phyloP scores from a whole-genome alignment of 2,797 vertebrate genomes.

The Acipenser ruthenus region DNA sequence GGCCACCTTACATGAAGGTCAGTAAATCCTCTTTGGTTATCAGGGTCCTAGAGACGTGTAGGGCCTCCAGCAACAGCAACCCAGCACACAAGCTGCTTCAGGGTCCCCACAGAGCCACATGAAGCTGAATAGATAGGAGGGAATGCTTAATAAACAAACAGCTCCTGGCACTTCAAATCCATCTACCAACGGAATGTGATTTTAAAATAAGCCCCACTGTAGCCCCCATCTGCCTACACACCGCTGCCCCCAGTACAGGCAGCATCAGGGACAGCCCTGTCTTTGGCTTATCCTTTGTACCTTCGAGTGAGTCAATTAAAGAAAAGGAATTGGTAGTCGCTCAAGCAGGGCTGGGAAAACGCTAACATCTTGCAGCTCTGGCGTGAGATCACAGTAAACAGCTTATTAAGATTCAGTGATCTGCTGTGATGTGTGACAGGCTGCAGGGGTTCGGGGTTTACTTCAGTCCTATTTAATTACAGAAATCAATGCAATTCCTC shows the following conservation, averaged over 20 bases:
- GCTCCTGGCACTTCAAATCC: not conserved
- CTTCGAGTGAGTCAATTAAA: conserved; percentile 45
- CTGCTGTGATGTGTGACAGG: conserved; percentile 41
- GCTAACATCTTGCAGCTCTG: conserved; percentile 46
- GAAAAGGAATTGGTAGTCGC: conserved; percentile 41
- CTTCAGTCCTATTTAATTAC: conserved; percentile 59
- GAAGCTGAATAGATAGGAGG: not conserved
- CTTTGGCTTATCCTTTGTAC: conserved; percentile 14
- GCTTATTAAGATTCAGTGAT: conserved; percentile 62
- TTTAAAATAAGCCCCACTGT: not conserved
- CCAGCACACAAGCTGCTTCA: not conserved
- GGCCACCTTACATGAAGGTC: too few species aligned
- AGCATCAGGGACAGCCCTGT: conserved; percentile 1
- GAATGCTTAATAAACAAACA: not conserved
- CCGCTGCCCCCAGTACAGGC: not conserved
- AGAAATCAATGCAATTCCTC: conserved; percentile 51
- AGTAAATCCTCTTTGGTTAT: too few species aligned
- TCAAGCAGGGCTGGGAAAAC: conserved; percentile 43
- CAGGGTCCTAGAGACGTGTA: too few species aligned
- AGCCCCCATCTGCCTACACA: not conserved
- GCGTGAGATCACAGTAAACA: conserved; percentile 46
- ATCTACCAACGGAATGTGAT: not conserved
- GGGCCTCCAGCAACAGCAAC: not conserved
- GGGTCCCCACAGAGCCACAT: not conserved
- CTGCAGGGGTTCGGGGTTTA: conserved; percentile 47